These are phyloP conservation scores for Rousettus madagascariensis DNA, from an alignment of 2,797 vertebrate genomes.

Conservation along the genomic window DNA sequence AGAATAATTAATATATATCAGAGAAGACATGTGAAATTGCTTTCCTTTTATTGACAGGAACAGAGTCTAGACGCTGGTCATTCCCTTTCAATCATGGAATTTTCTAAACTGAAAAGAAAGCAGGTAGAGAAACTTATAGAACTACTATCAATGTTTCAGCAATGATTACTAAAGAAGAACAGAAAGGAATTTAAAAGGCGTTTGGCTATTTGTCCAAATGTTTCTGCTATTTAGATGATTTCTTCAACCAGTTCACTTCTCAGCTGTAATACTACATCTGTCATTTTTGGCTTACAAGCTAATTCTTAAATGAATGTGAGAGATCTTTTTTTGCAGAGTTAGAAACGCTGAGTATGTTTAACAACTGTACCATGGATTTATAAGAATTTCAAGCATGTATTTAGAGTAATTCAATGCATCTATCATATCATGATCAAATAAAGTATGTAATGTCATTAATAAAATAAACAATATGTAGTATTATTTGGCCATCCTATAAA, in stretches of 20 bases:
- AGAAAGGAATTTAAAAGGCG: slow-evolving; percentile 58
- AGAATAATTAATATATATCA: slow-evolving; percentile 44
- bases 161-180: slow-evolving; percentile 34
- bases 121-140: slow-evolving; percentile 35
- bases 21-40: slow-evolving; percentile 74
- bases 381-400: slow-evolving; percentile 91
- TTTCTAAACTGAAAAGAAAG: slow-evolving; percentile 51
- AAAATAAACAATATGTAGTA: slow-evolving; percentile 77
- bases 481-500: slow-evolving; percentile 60
- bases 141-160: slow-evolving; percentile 2
- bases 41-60: slow-evolving; percentile 57
- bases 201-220: slow-evolving; percentile 74
- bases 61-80: neutral
- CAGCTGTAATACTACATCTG: slow-evolving; percentile 92
- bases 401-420: slow-evolving; percentile 88
- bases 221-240: slow-evolving; percentile 83
- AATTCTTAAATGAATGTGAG: slow-evolving; percentile 90
- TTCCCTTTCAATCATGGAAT: slow-evolving; percentile 41
- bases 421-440: slow-evolving; percentile 90
- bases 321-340: slow-evolving; percentile 86
- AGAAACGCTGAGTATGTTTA: slow-evolving; percentile 92
- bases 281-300: slow-evolving; percentile 91
- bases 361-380: slow-evolving; percentile 93
- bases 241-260: slow-evolving; percentile 87
- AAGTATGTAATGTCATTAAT: slow-evolving; percentile 80